phyloP scores from a whole-genome alignment of 2,888 invertebrate genomes.

The Drosophila neutralis region DNA sequence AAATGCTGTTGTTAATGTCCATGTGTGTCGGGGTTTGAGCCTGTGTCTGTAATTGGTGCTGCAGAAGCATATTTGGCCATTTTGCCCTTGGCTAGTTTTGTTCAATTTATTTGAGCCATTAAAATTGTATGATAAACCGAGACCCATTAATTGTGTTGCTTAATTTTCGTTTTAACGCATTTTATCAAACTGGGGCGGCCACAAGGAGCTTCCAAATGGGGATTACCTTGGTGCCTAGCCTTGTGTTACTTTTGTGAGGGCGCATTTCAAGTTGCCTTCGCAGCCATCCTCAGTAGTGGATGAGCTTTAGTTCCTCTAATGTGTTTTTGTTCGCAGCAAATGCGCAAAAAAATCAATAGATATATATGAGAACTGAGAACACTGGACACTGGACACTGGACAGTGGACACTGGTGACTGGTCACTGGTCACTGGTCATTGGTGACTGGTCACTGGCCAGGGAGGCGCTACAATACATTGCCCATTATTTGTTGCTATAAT shows the following conservation, averaged over 20 bases:
- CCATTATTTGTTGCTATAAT: constrained; percentile 50
- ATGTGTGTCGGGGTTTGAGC: neutral
- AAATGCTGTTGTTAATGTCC: constrained; percentile 1
- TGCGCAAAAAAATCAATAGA: constrained; percentile 63
- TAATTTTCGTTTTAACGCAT: constrained; percentile 81
- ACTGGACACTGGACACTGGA: constrained; percentile 19
- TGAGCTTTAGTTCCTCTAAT: constrained; percentile 63
- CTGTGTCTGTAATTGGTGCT: constrained; percentile 17
- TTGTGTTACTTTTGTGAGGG: constrained; percentile 19
- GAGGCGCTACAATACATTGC: constrained; percentile 29
- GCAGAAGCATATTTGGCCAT: constrained; percentile 40
- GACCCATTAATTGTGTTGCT: constrained; percentile 80
- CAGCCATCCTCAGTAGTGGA: constrained; percentile 31
- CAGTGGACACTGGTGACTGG: constrained; percentile 15
- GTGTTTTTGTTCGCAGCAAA: constrained; percentile 69
- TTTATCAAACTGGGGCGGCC: constrained; percentile 67
- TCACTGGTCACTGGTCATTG: constrained; percentile 14
- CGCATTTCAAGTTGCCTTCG: constrained; percentile 35
- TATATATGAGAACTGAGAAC: constrained; percentile 24
- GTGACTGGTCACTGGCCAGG: constrained; percentile 25
- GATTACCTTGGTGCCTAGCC: constrained; percentile 36
- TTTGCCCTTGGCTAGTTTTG: constrained; percentile 55
- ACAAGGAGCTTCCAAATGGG: constrained; percentile 27
- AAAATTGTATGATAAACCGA: constrained; percentile 80
- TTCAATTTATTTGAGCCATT: constrained; percentile 79